Evolutionary conservation across 2,888 invertebrate genomes (phyloP).

Genomic region (Lumbricus terrestris): DNA sequence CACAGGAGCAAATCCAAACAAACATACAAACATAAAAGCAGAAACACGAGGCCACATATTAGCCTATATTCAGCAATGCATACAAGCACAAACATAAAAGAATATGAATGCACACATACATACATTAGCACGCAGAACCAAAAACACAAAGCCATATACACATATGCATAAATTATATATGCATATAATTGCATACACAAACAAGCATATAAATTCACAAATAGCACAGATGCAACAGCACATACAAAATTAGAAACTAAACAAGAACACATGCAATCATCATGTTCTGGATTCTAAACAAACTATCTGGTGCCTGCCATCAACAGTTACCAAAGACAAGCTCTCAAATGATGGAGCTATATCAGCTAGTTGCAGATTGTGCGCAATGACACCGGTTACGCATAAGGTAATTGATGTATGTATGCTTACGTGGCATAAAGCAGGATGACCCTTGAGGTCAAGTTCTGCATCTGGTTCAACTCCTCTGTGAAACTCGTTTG

Average conservation of each 20-base stretch:
- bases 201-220: not conserved
- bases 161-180: no score
- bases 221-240: not conserved
- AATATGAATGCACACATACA: no score
- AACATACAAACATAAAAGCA: no score
- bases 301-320: not conserved
- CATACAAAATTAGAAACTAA: not conserved
- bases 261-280: not conserved
- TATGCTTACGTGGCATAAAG: slow-evolving; percentile 89
- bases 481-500: slow-evolving; percentile 79
- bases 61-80: no score
- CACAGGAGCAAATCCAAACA: no score
- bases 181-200: not conserved
- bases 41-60: no score
- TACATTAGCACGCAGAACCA: no score
- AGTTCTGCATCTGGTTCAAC: slow-evolving; percentile 76
- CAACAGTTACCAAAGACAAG: not conserved
- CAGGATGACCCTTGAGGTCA: slow-evolving; percentile 85
- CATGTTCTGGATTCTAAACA: not conserved
- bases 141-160: no score
- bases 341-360: not conserved
- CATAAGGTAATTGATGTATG: no score
- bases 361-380: not conserved
- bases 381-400: not conserved
- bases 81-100: no score